Percentiles rank a stretch among this genome's conserved stretches.
These are phyloP conservation scores for Dipodomys spectabilis DNA, from an alignment of 2,113 vertebrate genomes.

Conservation along the genomic window DNA sequence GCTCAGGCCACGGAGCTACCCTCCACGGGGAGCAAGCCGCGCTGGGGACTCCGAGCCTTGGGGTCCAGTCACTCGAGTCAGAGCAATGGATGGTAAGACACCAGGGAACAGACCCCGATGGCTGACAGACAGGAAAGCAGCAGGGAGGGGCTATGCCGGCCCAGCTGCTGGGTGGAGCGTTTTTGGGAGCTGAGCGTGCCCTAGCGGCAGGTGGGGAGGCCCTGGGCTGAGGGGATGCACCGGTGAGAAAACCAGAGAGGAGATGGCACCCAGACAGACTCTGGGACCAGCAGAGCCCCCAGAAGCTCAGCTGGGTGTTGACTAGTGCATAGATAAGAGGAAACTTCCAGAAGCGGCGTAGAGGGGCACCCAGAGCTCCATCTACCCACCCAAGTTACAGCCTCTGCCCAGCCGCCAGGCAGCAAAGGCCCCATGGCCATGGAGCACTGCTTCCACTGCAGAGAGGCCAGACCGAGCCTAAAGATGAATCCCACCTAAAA, in stretches of 20 bases:
- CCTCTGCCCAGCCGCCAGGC: no score
- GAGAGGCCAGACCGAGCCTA: not conserved
- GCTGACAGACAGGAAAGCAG: accelerated
- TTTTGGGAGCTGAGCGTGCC: accelerated
- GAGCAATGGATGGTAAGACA: not conserved
- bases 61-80: not conserved
- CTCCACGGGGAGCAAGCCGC: not conserved
- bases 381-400: no score
- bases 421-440: not conserved
- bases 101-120: not conserved
- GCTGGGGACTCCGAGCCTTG: not conserved
- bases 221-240: accelerated
- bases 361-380: not conserved
- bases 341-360: not conserved
- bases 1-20: accelerated
- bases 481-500: not conserved
- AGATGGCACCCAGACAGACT: not conserved
- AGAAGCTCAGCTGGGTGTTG: not conserved
- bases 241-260: not conserved
- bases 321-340: accelerated
- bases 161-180: accelerated
- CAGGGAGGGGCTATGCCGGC: accelerated
- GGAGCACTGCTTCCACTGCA: accelerated
- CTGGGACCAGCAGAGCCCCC: not conserved
- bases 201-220: accelerated